Evolutionary conservation across 2,888 invertebrate species (phyloP).

Genomic region (Molorchus minor): DNA sequence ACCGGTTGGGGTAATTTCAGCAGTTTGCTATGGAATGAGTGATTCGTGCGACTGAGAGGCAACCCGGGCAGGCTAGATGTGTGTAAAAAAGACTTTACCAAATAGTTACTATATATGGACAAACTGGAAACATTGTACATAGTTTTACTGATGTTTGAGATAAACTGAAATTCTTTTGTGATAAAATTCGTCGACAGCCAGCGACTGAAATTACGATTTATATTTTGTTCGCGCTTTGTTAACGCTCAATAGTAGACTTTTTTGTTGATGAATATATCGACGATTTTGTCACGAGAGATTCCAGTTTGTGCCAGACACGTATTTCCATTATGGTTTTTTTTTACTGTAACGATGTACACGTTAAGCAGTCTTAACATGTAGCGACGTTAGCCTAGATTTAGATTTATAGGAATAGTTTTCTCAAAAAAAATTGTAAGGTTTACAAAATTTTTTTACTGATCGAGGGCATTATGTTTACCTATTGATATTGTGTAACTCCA

Average conservation of each 20-base stretch:
- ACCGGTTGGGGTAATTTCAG: constrained; percentile 25
- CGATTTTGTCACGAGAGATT: neutral
- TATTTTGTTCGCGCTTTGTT: neutral
- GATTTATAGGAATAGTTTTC: constrained; percentile 1
- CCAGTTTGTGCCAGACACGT: constrained; percentile 1
- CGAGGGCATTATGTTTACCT: constrained; percentile 34
- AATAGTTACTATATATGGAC: constrained; percentile 33
- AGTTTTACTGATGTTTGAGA: constrained; percentile 18
- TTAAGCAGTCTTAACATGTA: constrained; percentile 25
- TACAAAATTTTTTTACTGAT: constrained; percentile 21
- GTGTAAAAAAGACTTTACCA: constrained; percentile 48
- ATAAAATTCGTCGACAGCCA: neutral
- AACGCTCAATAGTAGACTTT: neutral
- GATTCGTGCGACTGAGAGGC: constrained; percentile 62
- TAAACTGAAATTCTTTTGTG: constrained; percentile 14
- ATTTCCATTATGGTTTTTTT: constrained; percentile 8
- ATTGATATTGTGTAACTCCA: constrained; percentile 24
- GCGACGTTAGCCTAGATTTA: constrained; percentile 32
- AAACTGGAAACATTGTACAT: constrained; percentile 36
- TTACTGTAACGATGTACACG: constrained; percentile 26
- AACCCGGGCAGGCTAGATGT: constrained; percentile 65
- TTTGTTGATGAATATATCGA: neutral
- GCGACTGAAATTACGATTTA: neutral
- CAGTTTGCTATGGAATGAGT: constrained; percentile 49
- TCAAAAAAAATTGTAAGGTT: neutral